Evolutionary conservation across 2,888 invertebrate species (phyloP).

Genomic region (Drosophila quinaria): DNA sequence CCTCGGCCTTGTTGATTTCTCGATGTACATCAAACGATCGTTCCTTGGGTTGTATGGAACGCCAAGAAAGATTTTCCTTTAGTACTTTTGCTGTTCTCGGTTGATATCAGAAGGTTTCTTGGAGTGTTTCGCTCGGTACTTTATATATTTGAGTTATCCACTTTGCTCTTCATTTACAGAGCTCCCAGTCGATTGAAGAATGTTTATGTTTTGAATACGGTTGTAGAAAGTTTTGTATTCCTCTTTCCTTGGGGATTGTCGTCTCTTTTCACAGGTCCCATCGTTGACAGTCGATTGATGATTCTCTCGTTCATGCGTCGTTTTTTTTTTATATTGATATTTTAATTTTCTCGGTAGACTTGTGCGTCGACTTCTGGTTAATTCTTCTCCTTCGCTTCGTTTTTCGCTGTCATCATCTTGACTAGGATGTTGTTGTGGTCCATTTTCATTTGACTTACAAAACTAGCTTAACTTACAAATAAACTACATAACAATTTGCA

Average conservation of each 20-base stretch:
- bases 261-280: background rate
- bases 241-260: too few species aligned
- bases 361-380: background rate
- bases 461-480: conserved; percentile 36
- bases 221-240: background rate
- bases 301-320: background rate
- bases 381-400: background rate
- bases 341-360: background rate
- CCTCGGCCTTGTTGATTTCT: background rate
- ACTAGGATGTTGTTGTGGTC: conserved; percentile 29
- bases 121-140: background rate
- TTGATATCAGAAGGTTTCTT: background rate
- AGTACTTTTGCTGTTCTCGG: background rate
- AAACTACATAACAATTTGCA: conserved; percentile 29
- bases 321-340: background rate
- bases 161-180: background rate
- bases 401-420: conserved; percentile 3
- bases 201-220: background rate
- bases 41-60: too few species aligned
- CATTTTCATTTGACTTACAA: conserved; percentile 22
- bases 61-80: background rate
- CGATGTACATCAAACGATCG: too few species aligned
- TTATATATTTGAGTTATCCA: background rate
- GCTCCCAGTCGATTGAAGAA: background rate
- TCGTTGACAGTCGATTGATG: background rate